Evolutionary conservation across 2,888 invertebrate species (phyloP).

Genomic region (Cantharis flavilabris): DNA sequence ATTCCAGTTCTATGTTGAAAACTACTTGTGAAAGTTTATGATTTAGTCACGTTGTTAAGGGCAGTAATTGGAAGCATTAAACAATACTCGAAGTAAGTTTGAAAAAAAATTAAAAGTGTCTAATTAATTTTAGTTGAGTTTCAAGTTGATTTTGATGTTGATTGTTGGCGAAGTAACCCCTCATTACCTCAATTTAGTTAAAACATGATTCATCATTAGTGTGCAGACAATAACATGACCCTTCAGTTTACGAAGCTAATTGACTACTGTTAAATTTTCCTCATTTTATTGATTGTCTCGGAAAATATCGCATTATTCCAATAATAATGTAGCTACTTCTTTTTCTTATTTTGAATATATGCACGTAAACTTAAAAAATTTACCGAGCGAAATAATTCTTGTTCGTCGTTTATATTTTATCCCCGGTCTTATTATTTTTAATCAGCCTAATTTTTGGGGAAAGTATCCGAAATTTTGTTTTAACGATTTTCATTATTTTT

Average conservation of each 20-base stretch:
- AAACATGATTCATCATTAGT: constrained; percentile 54
- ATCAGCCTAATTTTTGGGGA: not conserved
- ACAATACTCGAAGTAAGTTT: not conserved
- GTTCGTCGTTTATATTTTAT: not conserved
- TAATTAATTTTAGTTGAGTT: constrained; percentile 32
- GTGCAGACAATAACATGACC: constrained; percentile 45
- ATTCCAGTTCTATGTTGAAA: not conserved
- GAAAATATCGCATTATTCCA: constrained; percentile 23
- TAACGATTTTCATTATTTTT: not conserved
- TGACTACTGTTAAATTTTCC: constrained; percentile 46
- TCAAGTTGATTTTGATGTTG: constrained; percentile 38
- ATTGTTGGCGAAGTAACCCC: constrained; percentile 46
- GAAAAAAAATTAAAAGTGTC: constrained; percentile 3
- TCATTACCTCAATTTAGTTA: constrained; percentile 54
- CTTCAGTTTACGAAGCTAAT: constrained; percentile 54
- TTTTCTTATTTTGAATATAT: not conserved
- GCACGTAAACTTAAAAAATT: not conserved
- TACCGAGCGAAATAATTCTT: not conserved
- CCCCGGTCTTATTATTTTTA: not conserved
- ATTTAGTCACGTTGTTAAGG: not conserved
- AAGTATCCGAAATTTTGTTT: not conserved
- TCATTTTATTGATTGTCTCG: constrained; percentile 27
- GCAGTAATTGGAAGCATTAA: not conserved
- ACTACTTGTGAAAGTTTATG: not conserved
- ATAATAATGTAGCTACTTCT: not conserved